Evolutionary conservation across 2,888 invertebrate species (phyloP), one percentile per base, ranked within the genome.

Genomic region (Drosophila quinaria): DNA sequence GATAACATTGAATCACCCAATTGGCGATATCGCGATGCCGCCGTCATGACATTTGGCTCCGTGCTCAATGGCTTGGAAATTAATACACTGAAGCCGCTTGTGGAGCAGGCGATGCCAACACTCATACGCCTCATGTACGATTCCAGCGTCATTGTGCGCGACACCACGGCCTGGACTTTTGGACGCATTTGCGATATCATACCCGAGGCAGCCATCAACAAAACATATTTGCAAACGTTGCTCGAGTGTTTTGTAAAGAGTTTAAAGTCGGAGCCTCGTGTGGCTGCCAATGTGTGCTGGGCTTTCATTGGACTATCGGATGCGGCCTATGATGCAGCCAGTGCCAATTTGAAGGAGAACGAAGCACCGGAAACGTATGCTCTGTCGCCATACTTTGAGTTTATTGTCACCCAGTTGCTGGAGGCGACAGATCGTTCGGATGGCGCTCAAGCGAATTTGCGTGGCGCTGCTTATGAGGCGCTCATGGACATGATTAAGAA

Each of bases 401-500:
- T 96, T 79, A 99, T 99, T 90, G 95, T 99, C 42, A 95, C 97
- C 71, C 95, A 97, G 81, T 94, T 99, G 33, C 93, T 99, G 63
- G 97, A 98, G 92, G 98, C 98, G 1, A 99, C 99, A 0, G 99
- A 99, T 92, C 95, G 99, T 54, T 94, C 96, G 42, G 99, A 99
- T 93, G 98, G 98, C 1, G 96, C 96, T 2, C 97, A 98, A 92
- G 97, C 97, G 54, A 99, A 99, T 92, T 94, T 99, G 62, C 94
- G 99, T 78, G 97, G 98, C 29, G 98, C 99, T 35, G 99, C 99
- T 0, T 99, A 99, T 92, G 99, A 99, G 93, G 99, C 99, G 0
- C 94, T 99, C 0, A 99, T 99, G 99, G 99, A 99, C 94, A 97
- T 99, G 97, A 97, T 99, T 46, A 99, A 99, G 93, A 99, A 99